Evolutionary conservation across 2,797 vertebrate genomes (phyloP), one percentile per base, ranked within the genome.

Genomic region (Lacerta agilis): DNA sequence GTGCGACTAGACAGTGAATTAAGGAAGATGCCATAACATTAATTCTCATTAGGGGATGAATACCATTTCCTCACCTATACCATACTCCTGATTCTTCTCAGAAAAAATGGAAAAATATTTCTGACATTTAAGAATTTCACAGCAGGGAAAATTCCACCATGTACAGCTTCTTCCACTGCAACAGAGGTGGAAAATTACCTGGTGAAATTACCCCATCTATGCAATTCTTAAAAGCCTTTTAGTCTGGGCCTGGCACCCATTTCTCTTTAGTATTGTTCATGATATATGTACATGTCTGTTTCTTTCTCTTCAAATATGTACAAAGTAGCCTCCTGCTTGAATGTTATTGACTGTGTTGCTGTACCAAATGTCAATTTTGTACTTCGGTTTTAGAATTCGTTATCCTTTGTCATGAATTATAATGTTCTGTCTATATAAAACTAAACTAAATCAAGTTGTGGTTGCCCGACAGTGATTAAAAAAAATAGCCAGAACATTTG

Each of bases 371-470:
- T 77, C 45, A 36, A 58, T 83, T 79, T 18, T 83, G 66, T 80
- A 81, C 20, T 43, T 88, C 18, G 36, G 33, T 87, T 78, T 87
- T 87, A 43, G 43, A 81, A 81, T 36, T 69, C n/a, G 27, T 83
- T 83, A 36, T 86, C 27, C 43, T 80, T 83, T 78, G 49, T 83
- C 75, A 88, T 87, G 79, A 75, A 67, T 55, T 67, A 79, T 36
- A 87, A 27, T 67, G n/a, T 76, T 83, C 17, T 78, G 45, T 79
- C 75, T 79, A 25, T 88, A 79, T 79, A 83, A 79, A 69, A 83
- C 45, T 78, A 55, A 38, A 67, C 67, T 83, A 78, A 78, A 83
- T 78, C 64, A 77, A 78, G 45, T 58, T 83, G 33, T 45, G 25
- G 49, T n/a, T 87, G 6, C 43, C 43, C 36, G 15, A 20, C 58